Conservation (phyloP, 2,888 invertebrate genomes). For the Euspilapteryx auroguttella region DNA sequence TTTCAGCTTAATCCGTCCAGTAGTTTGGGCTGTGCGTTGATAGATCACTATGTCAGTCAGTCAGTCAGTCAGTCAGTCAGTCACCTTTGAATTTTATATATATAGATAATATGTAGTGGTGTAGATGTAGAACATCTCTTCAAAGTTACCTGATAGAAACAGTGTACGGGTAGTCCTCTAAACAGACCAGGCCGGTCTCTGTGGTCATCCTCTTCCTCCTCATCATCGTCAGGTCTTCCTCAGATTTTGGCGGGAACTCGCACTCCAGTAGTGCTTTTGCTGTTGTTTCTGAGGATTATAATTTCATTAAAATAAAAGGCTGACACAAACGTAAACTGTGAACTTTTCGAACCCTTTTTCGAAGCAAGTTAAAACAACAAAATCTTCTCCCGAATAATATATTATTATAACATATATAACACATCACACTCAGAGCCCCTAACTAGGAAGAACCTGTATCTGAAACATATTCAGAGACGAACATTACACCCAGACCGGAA, state of each 20-base stretch:
- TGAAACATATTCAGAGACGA: too few relatives aligned
- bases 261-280: slow-evolving; percentile 31
- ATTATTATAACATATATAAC: too few relatives aligned
- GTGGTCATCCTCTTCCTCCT: slow-evolving; percentile 42
- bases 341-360: too few relatives aligned
- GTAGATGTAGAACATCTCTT: too few relatives aligned
- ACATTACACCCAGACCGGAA: too few relatives aligned
- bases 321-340: too few relatives aligned
- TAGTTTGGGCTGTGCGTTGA: neutral
- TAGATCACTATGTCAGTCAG: neutral
- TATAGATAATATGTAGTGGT: slow-evolving; percentile 3
- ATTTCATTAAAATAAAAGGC: too few relatives aligned
- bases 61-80: slow-evolving; percentile 4
- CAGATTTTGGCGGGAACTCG: slow-evolving; percentile 44
- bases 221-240: slow-evolving; percentile 38
- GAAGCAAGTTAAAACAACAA: too few relatives aligned
- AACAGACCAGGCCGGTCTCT: slow-evolving; percentile 38
- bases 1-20: neutral
- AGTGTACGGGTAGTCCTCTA: slow-evolving; percentile 50
- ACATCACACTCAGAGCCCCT: too few relatives aligned
- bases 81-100: slow-evolving; percentile 7
- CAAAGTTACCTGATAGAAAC: slow-evolving; percentile 47
- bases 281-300: slow-evolving; percentile 15
- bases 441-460: too few relatives aligned
- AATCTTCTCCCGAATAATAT: too few relatives aligned